phyloP scores from a whole-genome alignment of 2,888 invertebrate genomes.

The Hedychridium roseum region DNA sequence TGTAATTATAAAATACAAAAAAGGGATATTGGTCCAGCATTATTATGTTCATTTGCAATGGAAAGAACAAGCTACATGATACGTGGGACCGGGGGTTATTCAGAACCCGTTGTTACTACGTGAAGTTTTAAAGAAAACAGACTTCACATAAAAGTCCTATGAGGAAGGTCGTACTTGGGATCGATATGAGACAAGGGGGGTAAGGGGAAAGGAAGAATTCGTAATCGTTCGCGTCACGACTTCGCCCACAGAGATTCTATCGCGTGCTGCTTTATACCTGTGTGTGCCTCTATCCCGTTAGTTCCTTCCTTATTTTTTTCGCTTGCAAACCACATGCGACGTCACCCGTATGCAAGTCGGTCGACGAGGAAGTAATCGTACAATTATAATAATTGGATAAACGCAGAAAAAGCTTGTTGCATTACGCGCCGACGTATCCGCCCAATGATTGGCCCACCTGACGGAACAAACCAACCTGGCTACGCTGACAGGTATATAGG shows the following conservation, averaged over 20 bases:
- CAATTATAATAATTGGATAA: slow-evolving; percentile 63
- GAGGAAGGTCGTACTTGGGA: no score
- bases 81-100: no score
- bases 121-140: no score
- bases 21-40: no score
- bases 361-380: slow-evolving; percentile 53
- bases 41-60: no score
- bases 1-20: no score
- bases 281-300: slow-evolving; percentile 24
- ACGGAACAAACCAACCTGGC: slow-evolving; percentile 1
- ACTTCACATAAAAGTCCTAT: no score
- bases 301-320: slow-evolving; percentile 33
- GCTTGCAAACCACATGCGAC: slow-evolving; percentile 31
- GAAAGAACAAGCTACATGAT: no score
- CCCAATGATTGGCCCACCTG: slow-evolving; percentile 15
- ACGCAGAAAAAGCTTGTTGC: slow-evolving; percentile 44
- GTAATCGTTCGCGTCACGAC: slow-evolving; percentile 53
- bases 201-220: slow-evolving; percentile 46
- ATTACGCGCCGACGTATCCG: slow-evolving; percentile 34
- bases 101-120: no score
- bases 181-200: no score
- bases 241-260: slow-evolving; percentile 47
- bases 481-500: slow-evolving; percentile 4
- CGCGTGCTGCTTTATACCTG: slow-evolving; percentile 46
- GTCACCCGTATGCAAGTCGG: slow-evolving; percentile 24